Evolutionary conservation across 2,888 invertebrate species (phyloP).

Genomic region (Nasonia oneida): DNA sequence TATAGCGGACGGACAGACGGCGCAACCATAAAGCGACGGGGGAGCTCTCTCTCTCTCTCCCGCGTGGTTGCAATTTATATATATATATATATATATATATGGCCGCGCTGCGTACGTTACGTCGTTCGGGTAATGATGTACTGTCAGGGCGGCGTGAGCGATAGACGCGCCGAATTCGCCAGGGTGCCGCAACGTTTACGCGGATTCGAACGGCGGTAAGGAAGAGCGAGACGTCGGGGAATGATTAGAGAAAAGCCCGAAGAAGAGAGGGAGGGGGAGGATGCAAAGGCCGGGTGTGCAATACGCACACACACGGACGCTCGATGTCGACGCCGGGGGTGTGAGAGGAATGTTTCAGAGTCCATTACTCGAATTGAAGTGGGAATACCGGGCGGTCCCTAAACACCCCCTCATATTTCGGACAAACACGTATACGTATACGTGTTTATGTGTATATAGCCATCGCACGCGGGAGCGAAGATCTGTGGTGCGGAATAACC

Average conservation of each 20-base stretch:
- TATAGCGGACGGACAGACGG: background rate
- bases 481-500: background rate
- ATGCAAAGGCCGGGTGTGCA: background rate
- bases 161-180: background rate
- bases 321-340: slow-evolving; percentile 30
- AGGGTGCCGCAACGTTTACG: background rate
- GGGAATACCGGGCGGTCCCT: slow-evolving; percentile 75
- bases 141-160: background rate
- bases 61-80: background rate
- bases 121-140: slow-evolving; percentile 13
- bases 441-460: background rate
- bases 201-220: background rate
- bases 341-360: slow-evolving; percentile 73
- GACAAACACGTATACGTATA: slow-evolving; percentile 66
- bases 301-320: background rate
- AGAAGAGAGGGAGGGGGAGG: background rate
- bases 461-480: background rate
- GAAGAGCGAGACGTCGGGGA: background rate
- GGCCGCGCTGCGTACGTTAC: background rate
- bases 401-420: slow-evolving; percentile 74
- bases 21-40: background rate
- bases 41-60: background rate
- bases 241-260: slow-evolving; percentile 29
- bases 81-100: slow-evolving; percentile 4
- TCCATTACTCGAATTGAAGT: slow-evolving; percentile 77